Evolutionary conservation across 2,888 invertebrate species (phyloP), one percentile per base, ranked within the genome.

Genomic region (Erpobdella octoculata): DNA sequence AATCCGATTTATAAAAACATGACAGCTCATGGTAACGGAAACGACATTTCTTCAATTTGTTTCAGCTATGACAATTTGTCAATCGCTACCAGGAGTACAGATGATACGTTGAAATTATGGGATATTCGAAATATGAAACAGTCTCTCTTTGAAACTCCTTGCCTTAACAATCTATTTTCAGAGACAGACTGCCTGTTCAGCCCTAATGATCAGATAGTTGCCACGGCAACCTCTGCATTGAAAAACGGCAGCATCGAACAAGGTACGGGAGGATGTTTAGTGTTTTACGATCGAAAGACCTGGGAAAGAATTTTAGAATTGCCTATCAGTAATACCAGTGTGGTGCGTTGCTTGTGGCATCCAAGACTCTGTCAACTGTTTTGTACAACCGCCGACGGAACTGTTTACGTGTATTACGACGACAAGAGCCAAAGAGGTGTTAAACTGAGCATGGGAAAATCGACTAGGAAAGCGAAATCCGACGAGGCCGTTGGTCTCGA

Each of bases 351-450:
- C 0, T 82, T 91, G 0, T 98, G 98, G 98, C 97, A 98, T 84
- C 91, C 97, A 0, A 92, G 93, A 81, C 84, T 98, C n/a, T 97
- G 98, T 81, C 98, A 98, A 82, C 89, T 98, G 58, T 91, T 96
- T 75, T 89, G 92, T 0, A 92, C 94, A 0, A 91, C 92, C 77
- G 93, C 93, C 0, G 91, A 93, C 81, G 97, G 97, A 0, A 86
- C 88, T 0, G 89, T 93, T 0, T 92, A 92, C 78, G 89, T 93
- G 71, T 93, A 90, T 80, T 99, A 95, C 78, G 95, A 96, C 80
- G 89, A 90, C 0, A 88, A 89, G 72, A 95, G 94, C 79, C 86
- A 91, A 72, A 80, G 81, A 78, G 82, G 77, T 70, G 76, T 76
- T 25, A 70, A 86, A 67, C 53, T 77, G 62, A 75, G 76, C 35